phyloP scores from a whole-genome alignment of 1,140 invertebrate species.

The Dinothrombium tinctorium region DNA sequence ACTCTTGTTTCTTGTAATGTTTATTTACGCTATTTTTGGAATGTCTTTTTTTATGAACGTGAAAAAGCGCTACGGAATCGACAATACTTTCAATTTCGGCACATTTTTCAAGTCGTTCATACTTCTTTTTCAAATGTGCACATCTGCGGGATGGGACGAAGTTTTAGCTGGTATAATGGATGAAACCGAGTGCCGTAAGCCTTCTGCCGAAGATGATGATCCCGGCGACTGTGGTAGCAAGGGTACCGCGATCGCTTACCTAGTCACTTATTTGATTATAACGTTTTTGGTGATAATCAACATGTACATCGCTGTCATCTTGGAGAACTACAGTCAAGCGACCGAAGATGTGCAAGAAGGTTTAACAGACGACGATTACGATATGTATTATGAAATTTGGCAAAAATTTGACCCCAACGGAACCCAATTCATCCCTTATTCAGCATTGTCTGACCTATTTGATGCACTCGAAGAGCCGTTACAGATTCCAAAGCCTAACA shows the following conservation, averaged over 20 bases:
- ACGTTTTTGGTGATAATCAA: slow-evolving; percentile 95
- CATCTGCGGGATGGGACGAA: slow-evolving; percentile 88
- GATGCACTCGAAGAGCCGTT: slow-evolving; percentile 77
- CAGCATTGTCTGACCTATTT: slow-evolving; percentile 75
- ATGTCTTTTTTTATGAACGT: slow-evolving; percentile 99
- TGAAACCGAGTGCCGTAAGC: slow-evolving; percentile 54
- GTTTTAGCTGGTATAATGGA: slow-evolving; percentile 88
- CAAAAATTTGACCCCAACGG: slow-evolving; percentile 93
- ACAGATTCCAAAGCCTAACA: slow-evolving; percentile 91
- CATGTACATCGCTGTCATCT: slow-evolving; percentile 97
- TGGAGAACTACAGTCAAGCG: slow-evolving; percentile 93
- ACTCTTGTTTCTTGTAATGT: slow-evolving; percentile 91
- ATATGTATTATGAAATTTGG: slow-evolving; percentile 99
- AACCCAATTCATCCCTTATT: slow-evolving; percentile 77
- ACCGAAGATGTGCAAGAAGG: slow-evolving; percentile 96
- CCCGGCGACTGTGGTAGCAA: slow-evolving; percentile 75
- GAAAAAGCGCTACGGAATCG: slow-evolving; percentile 61
- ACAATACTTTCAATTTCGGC: slow-evolving; percentile 93
- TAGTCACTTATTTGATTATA: slow-evolving; percentile 86
- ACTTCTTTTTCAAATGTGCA: slow-evolving; percentile 90
- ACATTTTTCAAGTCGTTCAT: slow-evolving; percentile 97
- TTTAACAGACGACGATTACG: slow-evolving; percentile 92
- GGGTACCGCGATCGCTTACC: slow-evolving; percentile 73
- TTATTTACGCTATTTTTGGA: slow-evolving; percentile 96
- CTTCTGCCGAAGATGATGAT: too few relatives aligned